Base-by-base conservation (phyloP, 2,797 vertebrate species). In the Austrolebias charrua region DNA sequence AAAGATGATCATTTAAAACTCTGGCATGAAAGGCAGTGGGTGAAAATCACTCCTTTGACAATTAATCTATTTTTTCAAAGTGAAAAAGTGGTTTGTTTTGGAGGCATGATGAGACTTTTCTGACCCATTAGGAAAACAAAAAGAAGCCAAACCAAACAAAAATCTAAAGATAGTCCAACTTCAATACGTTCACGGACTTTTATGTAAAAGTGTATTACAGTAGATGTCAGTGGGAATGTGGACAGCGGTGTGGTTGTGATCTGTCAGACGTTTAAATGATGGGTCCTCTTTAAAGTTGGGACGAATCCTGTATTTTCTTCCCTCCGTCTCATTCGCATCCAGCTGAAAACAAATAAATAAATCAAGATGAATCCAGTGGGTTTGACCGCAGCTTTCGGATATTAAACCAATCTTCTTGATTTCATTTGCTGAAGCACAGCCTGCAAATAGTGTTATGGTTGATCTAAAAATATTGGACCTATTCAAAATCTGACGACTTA, bases 221-320 rank as follows among this genome's bases (percentile, higher is more conserved):
- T 99, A 99, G 89, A 99, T 99, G 88, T 99, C 97, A 1, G 97
- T 99, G 57, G 97, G 97, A 83, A 99, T 99, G 80, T 99, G 97
- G 58, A 99, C 97, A 16, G 96, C 97, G 46, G 97, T 95, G 66
- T 98, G 94, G 64, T 98, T 96, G 88, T 96, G 94, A 69, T 96
- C 96, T 0, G 95, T 95, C 69, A 95, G 88, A 18, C 96, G 91
- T 73, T 93, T 93, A 85, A 98, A 99, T 49, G 92, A 90, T 2
- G 90, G 86, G 80, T 98, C 96, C 0, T 96, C 94, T 66, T 94
- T 94, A 88, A 99, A 98, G 29, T 95, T 93, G 4, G 96, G 96
- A 72, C 91, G 94, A 81, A 98, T 95, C 79, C 93, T 92, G 59
- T 90, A 90, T 87, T 94, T 96, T 81, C 91, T 94, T 69, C 92